phyloP scores from a whole-genome alignment of 2,888 invertebrate genomes.

The Vannuccia rotundouncinata region DNA sequence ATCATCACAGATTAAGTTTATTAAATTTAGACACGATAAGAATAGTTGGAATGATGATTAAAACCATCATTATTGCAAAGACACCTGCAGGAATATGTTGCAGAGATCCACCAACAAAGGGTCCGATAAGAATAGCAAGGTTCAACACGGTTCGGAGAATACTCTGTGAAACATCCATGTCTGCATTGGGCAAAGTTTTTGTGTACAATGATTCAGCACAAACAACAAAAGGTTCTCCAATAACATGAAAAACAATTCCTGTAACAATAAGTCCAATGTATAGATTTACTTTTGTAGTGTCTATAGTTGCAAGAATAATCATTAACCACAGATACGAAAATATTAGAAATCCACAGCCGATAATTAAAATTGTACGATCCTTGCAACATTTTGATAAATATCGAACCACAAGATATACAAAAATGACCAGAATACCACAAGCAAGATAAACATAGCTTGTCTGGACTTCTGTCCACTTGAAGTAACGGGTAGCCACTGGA shows the following conservation, averaged over 20 bases:
- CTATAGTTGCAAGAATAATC: constrained; percentile 20
- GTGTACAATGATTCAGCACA: constrained; percentile 37
- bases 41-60: not conserved
- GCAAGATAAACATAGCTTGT: constrained; percentile 38
- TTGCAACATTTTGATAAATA: constrained; percentile 21
- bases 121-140: constrained; percentile 34
- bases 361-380: not conserved
- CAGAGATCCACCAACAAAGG: constrained; percentile 38
- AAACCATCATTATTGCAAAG: constrained; percentile 28
- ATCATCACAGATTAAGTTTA: too few relatives aligned
- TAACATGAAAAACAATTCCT: constrained; percentile 38
- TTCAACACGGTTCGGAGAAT: constrained; percentile 36
- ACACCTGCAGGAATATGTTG: constrained; percentile 4
- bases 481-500: constrained; percentile 32
- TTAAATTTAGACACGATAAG: too few relatives aligned
- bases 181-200: constrained; percentile 19
- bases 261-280: constrained; percentile 35
- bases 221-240: constrained; percentile 35
- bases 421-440: constrained; percentile 35
- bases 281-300: constrained; percentile 14
- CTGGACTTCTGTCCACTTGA: constrained; percentile 37
- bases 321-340: constrained; percentile 28
- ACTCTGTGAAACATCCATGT: constrained; percentile 35
- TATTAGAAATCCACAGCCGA: constrained; percentile 3
- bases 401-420: constrained; percentile 34